Evolutionary conservation across 2,113 vertebrate species (phyloP), one percentile per base, ranked within the genome.

Genomic region (Myodes glareolus): DNA sequence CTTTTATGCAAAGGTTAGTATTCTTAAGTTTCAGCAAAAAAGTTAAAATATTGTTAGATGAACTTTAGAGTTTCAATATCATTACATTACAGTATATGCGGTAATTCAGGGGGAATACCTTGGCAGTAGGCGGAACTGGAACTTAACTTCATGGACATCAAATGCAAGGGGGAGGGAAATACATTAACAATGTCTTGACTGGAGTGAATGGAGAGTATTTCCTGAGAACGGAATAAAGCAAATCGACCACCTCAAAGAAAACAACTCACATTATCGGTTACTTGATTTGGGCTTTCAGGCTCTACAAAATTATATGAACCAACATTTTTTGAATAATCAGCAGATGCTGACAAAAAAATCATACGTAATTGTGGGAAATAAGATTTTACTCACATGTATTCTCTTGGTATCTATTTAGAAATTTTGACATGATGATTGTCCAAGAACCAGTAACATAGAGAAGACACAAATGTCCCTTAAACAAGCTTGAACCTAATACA

Each of bases 241-340:
- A 94, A 85, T 61, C 29, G 88, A 45, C n/a, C 63, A 13, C 52
- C 92, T 91, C 13, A 75, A 88, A 29, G 36, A 85, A 88, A 94
- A 50, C 1, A 91, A 68, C 9, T 82, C 58, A 61, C 11, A 85
- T 12, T 67, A 67, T 91, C 67, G 84, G n/a, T 86, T 93, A 19
- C 58, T 55, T 55, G 23, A 77, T 86, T 88, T 77, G 65, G 33
- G 12, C 27, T 78, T 73, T 92, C 21, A 36, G 88, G 25, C 45
- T 87, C 45, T 93, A 14, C 17, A 33, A 27, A 67, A 85, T 14
- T 68, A 21, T 36, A 58, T 0, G 0, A 92, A 75, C 9, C 7
- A 78, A 39, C 0, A 55, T 89, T 93, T 94, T 90, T 21, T 55
- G 36, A 67, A 23, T 73, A 4, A 93, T 90, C 29, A n/a, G 10